Percentiles rank a stretch among this genome's conserved stretches.
Evolutionary conservation across 2,888 invertebrate genomes (phyloP).

Genomic region (Agelastica alni): DNA sequence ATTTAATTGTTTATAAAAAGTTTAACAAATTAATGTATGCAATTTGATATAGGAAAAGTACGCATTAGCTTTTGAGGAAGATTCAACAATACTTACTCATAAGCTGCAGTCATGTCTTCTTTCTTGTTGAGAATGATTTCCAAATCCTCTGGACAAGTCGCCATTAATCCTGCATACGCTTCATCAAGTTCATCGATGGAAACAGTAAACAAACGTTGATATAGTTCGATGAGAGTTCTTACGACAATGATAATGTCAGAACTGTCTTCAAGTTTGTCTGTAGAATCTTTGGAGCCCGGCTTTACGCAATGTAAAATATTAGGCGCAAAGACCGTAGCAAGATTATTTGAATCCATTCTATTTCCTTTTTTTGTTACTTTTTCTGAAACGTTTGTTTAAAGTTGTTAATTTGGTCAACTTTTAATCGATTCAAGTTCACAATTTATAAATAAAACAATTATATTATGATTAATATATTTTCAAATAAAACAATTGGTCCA

Average conservation of each 20-base stretch:
- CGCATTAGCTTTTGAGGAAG: too few species aligned
- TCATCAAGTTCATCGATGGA: constrained; percentile 84
- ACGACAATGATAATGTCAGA: constrained; percentile 90
- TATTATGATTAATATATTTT: too few species aligned
- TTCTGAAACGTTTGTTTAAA: too few species aligned
- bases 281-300: constrained; percentile 55
- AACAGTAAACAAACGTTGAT: constrained; percentile 73
- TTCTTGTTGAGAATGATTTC: constrained; percentile 65
- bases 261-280: constrained; percentile 77
- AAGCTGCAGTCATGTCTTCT: constrained; percentile 55
- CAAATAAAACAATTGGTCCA: too few species aligned
- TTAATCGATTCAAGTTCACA: too few species aligned
- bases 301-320: constrained; percentile 85
- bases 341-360: constrained; percentile 91
- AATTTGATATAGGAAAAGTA: too few species aligned
- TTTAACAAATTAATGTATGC: too few species aligned
- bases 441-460: too few species aligned
- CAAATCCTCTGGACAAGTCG: constrained; percentile 79
- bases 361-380: constrained; percentile 75
- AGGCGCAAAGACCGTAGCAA: constrained; percentile 93
- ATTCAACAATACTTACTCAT: constrained; percentile 55
- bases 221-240: constrained; percentile 74
- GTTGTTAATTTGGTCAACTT: too few species aligned
- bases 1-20: too few species aligned
- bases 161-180: constrained; percentile 83